Evolutionary conservation across 2,888 invertebrate genomes (phyloP).

Genomic region (Plebejus argus): DNA sequence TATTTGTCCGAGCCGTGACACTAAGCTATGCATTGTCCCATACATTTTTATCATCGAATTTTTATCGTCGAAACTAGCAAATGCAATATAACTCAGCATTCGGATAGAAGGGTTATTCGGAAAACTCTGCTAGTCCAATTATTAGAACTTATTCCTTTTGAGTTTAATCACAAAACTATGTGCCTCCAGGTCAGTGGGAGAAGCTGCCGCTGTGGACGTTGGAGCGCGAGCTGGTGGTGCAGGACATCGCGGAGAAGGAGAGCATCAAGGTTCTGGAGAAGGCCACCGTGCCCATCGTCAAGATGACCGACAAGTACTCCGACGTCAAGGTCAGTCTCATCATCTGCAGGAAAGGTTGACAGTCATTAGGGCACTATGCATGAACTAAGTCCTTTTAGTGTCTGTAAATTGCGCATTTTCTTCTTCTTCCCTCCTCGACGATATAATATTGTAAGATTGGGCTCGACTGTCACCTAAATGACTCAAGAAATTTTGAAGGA

Average conservation of each 20-base stretch:
- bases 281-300: constrained; percentile 99
- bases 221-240: constrained; percentile 93
- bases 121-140: too few relatives aligned
- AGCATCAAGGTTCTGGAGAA: constrained; percentile 98
- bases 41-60: too few relatives aligned
- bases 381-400: too few relatives aligned
- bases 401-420: too few relatives aligned
- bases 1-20: too few relatives aligned
- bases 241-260: constrained; percentile 93
- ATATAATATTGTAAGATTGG: not conserved
- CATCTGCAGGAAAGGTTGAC: too few relatives aligned
- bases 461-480: not conserved
- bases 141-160: not conserved
- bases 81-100: too few relatives aligned
- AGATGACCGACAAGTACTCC: constrained; percentile 91
- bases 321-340: constrained; percentile 86
- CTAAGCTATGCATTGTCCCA: too few relatives aligned
- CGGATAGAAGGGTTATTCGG: too few relatives aligned
- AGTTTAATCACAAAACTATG: not conserved
- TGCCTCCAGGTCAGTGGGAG: constrained; percentile 89
- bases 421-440: too few relatives aligned
- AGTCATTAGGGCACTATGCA: too few relatives aligned
- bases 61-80: too few relatives aligned
- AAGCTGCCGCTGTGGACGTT: constrained; percentile 94
- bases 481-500: not conserved